These are phyloP conservation scores for Microctenopoma stevenorrisi DNA, from an alignment of 2,797 vertebrate species.

Conservation along the genomic window DNA sequence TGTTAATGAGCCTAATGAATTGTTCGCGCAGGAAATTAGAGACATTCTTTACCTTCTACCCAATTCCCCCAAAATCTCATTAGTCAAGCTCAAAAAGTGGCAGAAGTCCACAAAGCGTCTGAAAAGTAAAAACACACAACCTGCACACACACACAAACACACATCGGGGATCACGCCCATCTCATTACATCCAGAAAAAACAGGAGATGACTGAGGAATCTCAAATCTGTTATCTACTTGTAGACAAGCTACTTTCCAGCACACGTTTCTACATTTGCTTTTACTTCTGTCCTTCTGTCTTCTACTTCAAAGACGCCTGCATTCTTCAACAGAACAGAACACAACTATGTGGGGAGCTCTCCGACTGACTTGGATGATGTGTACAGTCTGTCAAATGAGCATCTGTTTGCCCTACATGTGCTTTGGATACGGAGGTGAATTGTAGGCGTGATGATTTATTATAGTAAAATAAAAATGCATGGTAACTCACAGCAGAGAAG, in stretches of 20 bases:
- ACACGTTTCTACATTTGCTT: constrained; percentile 1
- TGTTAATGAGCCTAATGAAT: constrained; percentile 30
- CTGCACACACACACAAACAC: background rate
- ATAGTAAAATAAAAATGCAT: background rate
- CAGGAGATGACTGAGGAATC: background rate
- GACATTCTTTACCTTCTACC: constrained; percentile 7
- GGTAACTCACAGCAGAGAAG: constrained; percentile 3
- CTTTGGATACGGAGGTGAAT: constrained; percentile 12
- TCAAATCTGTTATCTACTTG: constrained; percentile 28
- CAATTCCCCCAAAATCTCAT: constrained; percentile 31
- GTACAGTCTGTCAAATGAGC: constrained; percentile 22
- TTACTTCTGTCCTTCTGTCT: background rate
- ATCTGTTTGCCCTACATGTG: constrained; percentile 15
- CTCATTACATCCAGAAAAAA: constrained; percentile 20
- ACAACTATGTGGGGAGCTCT: constrained; percentile 32
- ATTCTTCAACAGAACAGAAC: constrained; percentile 29
- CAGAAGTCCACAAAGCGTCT: constrained; percentile 12
- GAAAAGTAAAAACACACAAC: background rate
- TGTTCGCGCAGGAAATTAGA: constrained; percentile 16
- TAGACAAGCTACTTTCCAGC: constrained; percentile 16
- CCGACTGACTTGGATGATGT: constrained; percentile 20
- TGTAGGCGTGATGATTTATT: background rate
- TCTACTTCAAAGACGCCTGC: background rate
- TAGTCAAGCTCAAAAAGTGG: constrained; percentile 10
- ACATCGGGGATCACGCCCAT: background rate